Evolutionary conservation across 2,888 invertebrate species (phyloP), one percentile per base, ranked within the genome.

Genomic region (Calephelis perditalis): DNA sequence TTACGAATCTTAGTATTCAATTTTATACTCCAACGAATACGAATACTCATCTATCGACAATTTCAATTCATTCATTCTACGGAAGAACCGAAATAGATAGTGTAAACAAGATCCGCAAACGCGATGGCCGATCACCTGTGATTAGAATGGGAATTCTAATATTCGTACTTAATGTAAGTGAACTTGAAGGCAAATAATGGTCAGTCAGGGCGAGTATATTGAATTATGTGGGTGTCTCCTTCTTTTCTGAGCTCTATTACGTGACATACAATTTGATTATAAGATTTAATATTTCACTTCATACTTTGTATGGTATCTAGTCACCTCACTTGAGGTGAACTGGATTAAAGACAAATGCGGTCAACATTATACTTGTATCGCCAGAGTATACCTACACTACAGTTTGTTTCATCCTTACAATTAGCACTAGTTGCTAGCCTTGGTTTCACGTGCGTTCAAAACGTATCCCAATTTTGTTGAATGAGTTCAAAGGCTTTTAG

Each of bases 1-100:
- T 81, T 77, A 79, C 77, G 74, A 75, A 78, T 73, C 75, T 71
- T 74, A 69, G 71, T 71, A 73, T 74, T 74, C 71, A 73, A 77
- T 74, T 78, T 77, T 74, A 75, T 76, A 72, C 68, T 68, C 69
- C 70, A 67, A 70, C 68, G 71, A 76, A 76, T 74, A 78, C 75
- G 70, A 69, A 40, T 68, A 63, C 65, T 63, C 26, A 26, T 26
- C 65, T 10, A 12, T 58, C 64, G 68, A 66, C 70, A 67, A 72
- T 68, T 61, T 67, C 68, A 68, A 67, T 71, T 72, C 69, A 75
- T 73, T 72, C 72, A 73, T 73, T 65, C 69, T 65, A 71, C 74
- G 74, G 73, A 73, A 70, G 70, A 58, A 65, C 70, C 52, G 63
- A 74, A 75, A 73, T 75, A 76, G 70, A 71, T 70, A 52, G 9